Evolutionary conservation across 2,797 vertebrate species (phyloP).

Genomic region (Hirundo rustica): DNA sequence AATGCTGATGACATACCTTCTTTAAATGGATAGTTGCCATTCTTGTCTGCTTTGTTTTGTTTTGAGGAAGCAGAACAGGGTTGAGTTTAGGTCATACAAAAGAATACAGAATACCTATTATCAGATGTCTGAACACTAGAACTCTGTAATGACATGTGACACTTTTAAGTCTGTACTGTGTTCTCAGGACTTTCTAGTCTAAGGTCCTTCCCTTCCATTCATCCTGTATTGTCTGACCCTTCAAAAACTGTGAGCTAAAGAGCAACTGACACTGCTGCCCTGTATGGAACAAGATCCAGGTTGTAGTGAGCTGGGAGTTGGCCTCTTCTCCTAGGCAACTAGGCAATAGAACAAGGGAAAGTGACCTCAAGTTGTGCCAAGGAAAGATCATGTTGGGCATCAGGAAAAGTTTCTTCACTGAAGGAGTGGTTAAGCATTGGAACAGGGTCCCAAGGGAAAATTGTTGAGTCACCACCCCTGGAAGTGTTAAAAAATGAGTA

Average conservation of each 20-base stretch:
- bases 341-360: neutral
- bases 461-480: neutral
- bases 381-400: neutral
- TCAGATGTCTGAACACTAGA: neutral
- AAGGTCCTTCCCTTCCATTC: neutral
- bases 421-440: neutral
- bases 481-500: neutral
- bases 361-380: neutral
- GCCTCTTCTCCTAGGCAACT: neutral
- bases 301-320: neutral
- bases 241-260: neutral
- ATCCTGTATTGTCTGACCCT: neutral
- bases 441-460: neutral
- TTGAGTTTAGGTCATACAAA: neutral
- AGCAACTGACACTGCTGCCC: neutral
- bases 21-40: neutral
- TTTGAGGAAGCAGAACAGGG: neutral
- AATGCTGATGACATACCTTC: neutral
- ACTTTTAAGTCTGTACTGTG: neutral
- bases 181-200: neutral
- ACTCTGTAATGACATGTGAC: neutral
- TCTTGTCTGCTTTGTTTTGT: constrained; percentile 1
- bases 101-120: neutral
- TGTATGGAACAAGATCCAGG: neutral
- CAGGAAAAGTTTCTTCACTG: neutral